phyloP scores from a whole-genome alignment of 2,113 vertebrate genomes.

The Cynopterus brachyotis region DNA sequence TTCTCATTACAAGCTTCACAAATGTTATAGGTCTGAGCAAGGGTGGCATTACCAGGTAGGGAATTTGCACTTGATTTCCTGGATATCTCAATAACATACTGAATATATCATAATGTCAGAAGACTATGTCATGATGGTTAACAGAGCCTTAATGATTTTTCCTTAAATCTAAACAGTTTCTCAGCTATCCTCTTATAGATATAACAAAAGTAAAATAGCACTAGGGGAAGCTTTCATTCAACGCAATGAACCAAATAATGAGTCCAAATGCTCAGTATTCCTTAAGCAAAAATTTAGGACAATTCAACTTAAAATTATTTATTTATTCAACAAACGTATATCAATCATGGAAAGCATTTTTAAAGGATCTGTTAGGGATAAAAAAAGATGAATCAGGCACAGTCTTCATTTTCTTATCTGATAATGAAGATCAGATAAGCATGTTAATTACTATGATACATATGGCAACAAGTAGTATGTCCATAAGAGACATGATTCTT shows the following conservation, averaged over 20 bases:
- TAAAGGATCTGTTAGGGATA: not conserved
- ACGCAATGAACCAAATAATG: not conserved
- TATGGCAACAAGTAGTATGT: not conserved
- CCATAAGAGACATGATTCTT: not conserved
- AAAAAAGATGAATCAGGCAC: not conserved
- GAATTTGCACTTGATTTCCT: not conserved
- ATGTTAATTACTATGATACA: not conserved
- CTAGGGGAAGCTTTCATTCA: not conserved
- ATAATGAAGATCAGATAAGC: not conserved
- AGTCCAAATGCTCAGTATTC: not conserved
- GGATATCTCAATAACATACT: not conserved
- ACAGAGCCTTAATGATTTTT: not conserved
- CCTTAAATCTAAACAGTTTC: slow-evolving; percentile 27
- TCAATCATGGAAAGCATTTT: not conserved
- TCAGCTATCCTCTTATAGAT: not conserved
- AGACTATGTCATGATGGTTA: not conserved
- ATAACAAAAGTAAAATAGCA: not conserved
- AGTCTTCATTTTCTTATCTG: not conserved
- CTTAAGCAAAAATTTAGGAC: not conserved
- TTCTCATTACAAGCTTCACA: not conserved
- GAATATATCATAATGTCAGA: not conserved
- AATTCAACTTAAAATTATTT: not conserved
- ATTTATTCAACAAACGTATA: not conserved
- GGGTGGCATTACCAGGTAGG: not conserved
- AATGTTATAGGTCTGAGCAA: not conserved